A percentile compares a stretch with the other conserved stretches of the same genome.
These are phyloP conservation scores for Drosophila paracracens DNA, from an alignment of 2,888 invertebrate species.

Conservation along the genomic window DNA sequence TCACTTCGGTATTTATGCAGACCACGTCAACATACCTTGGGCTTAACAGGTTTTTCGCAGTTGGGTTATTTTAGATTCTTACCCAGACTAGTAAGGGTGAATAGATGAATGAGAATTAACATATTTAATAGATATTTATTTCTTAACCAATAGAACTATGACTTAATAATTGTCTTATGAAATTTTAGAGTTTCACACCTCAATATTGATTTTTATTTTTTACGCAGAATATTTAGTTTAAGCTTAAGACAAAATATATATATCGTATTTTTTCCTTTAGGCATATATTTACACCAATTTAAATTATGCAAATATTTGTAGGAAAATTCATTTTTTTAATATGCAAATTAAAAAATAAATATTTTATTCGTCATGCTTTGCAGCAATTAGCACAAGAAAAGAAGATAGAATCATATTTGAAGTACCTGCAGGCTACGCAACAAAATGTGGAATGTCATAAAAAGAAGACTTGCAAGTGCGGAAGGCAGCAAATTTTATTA, in stretches of 20 bases:
- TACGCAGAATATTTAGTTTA: not conserved
- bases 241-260: not conserved
- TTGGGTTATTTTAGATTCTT: slow-evolving; percentile 6
- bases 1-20: slow-evolving; percentile 66
- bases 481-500: slow-evolving; percentile 58
- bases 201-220: not conserved
- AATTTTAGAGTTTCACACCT: not conserved
- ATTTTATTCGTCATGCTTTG: slow-evolving; percentile 28
- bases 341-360: slow-evolving; percentile 58
- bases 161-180: not conserved
- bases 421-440: slow-evolving; percentile 36
- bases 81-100: not conserved
- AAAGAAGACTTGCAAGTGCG: slow-evolving; percentile 16
- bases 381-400: slow-evolving; percentile 59
- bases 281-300: slow-evolving; percentile 18
- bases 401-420: slow-evolving; percentile 20
- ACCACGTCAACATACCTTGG: slow-evolving; percentile 54
- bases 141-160: not conserved
- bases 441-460: not conserved
- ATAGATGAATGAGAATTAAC: not conserved
- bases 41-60: slow-evolving; percentile 10
- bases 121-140: not conserved
- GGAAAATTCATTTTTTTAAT: not conserved
- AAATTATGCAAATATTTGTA: slow-evolving; percentile 41
- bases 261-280: not conserved